Base-by-base conservation (phyloP, 2,113 vertebrate species). In the Cinclus cinclus region DNA sequence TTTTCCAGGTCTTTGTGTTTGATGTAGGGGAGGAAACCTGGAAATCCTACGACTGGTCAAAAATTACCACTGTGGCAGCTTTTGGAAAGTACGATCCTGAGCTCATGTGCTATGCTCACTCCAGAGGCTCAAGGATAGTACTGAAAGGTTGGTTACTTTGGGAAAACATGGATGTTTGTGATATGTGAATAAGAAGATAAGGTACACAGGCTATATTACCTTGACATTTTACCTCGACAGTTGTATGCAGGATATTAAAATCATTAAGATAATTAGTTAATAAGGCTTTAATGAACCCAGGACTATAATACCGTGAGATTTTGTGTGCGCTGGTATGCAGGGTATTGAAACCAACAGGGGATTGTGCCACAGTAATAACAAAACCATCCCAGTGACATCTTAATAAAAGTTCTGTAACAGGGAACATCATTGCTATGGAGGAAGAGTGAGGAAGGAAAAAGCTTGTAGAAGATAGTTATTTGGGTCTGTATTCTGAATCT, bases 1-100 rank as follows among this genome's bases (percentile, higher is more conserved):
- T 79, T 62, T 83, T 82, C 31, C 78, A 99, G 99, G 98, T 99
- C 25, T 99, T 99, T 87, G 98, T 99, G 23, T 99, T 99, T 96
- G 98, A 99, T 89, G 98, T 99, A 87, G 98, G 99, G 42, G 91
- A 97, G 24, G 98, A 99, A 90, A 77, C 94, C 37, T 99, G 99
- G 99, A 98, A 98, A 87, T 98, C 85, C 56, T 99, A 99, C 83
- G 98, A 99, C 84, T 99, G 99, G 99, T 98, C 98, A 58, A 98
- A 98, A 87, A 98, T 99, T 84, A 99, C 99, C 16, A 99, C 99
- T 0, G 98, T 99, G 88, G 99, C 99, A 28, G 90, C 95, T 14
- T 99, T 99, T 90, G 99, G 99, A 31, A 97, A 98, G 83, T 99
- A 99, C 83, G 98, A 99, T 22, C 89, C 98, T 7, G 98, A 99